Conservation (phyloP, 2,888 invertebrate genomes). For the Tromatobia lineatoria region DNA sequence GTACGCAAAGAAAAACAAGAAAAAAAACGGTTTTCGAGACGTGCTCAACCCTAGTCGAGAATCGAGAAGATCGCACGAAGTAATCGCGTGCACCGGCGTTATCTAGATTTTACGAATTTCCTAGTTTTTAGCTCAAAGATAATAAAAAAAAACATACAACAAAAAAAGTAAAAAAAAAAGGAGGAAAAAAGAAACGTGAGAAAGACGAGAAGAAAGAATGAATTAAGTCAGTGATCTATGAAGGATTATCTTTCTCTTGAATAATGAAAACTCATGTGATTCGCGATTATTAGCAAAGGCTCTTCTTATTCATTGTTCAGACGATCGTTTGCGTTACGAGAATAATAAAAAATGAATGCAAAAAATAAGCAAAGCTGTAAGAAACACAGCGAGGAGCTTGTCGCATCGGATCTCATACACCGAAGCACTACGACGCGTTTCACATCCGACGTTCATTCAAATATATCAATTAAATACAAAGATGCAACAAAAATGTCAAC, state of each 20-base stretch:
- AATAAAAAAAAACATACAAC: constrained; percentile 28
- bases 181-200: constrained; percentile 1
- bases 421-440: neutral
- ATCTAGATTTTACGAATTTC: constrained; percentile 68
- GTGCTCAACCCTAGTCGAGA: constrained; percentile 68
- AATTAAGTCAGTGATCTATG: constrained; percentile 41
- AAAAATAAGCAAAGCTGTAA: constrained; percentile 5
- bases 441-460: constrained; percentile 23
- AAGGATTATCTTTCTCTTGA: constrained; percentile 57
- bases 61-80: constrained; percentile 63
- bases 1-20: constrained; percentile 43
- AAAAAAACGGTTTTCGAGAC: constrained; percentile 51
- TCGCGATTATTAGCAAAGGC: constrained; percentile 58
- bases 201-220: constrained; percentile 3
- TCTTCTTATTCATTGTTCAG: constrained; percentile 61
- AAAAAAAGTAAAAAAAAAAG: neutral
- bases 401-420: constrained; percentile 10
- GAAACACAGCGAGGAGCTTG: constrained; percentile 3
- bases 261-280: constrained; percentile 71
- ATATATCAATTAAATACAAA: constrained; percentile 9
- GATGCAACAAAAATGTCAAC: constrained; percentile 19
- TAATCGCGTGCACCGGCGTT: constrained; percentile 48
- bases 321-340: constrained; percentile 50
- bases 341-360: constrained; percentile 3
- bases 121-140: constrained; percentile 67